Base-by-base conservation (phyloP, 2,888 invertebrate species). In the Coronaproctus castanopsis region DNA sequence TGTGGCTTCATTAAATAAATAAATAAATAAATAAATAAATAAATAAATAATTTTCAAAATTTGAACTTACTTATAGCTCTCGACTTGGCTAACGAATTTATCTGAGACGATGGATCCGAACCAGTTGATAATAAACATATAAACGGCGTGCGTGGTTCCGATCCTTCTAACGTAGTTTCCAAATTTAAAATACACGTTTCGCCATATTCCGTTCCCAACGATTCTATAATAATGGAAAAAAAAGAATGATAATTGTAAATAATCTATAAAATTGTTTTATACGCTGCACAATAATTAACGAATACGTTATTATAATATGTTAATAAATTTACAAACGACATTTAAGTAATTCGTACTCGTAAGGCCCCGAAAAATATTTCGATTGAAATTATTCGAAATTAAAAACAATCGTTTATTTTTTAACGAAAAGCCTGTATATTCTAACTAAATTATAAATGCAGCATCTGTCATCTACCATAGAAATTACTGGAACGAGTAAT, bases 21-120 rank as follows among this genome's bases (percentile, higher is more conserved):
- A n/a, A n/a, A n/a, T n/a, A n/a, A n/a, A n/a, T n/a, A n/a, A n/a
- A n/a, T n/a, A n/a, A n/a, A n/a, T n/a, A n/a, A n/a, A n/a, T n/a
- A n/a, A n/a, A n/a, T n/a, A n/a, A n/a, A n/a, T n/a, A n/a, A n/a
- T n/a, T n/a, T n/a, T n/a, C n/a, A n/a, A n/a, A n/a, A n/a, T n/a
- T n/a, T n/a, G n/a, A 55, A 72, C 80, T 77, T 75, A 91, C 91
- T 78, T 60, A 87, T 84, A 67, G 84, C 83, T 73, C 87, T 87
- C 57, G 81, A 75, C 73, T 93, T 95, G 1, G 95, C 90, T 55
- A 95, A 73, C 10, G 79, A 75, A 51, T 85, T 84, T 64, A 96
- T 91, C 75, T 93, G 91, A 10, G 88, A 84, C n/a, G 93, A 92
- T 1, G 96, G 96, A 75, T 96, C 96, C 0, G 93, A 93, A 1